Evolutionary conservation across 2,888 invertebrate genomes (phyloP).

Genomic region (Psococerastis gibbosa): DNA sequence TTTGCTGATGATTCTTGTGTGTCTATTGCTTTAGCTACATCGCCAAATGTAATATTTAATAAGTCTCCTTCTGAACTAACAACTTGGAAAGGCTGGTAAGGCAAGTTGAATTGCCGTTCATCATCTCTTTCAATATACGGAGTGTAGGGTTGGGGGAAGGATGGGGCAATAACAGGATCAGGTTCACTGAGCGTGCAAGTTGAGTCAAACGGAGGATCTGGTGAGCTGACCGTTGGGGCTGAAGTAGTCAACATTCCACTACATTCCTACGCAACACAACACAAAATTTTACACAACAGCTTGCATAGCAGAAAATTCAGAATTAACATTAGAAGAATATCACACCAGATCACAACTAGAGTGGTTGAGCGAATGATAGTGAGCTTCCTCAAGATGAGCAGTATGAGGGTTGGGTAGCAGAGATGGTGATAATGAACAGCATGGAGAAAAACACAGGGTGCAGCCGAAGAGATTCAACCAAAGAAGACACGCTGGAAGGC

Average conservation of each 20-base stretch:
- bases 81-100: slow-evolving; percentile 5
- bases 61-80: background rate
- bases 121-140: slow-evolving; percentile 6
- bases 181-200: background rate
- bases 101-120: background rate
- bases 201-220: background rate
- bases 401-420: no score
- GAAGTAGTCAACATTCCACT: slow-evolving; percentile 5
- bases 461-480: no score
- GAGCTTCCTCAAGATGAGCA: no score
- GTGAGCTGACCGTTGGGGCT: background rate
- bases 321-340: background rate
- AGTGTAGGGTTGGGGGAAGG: background rate
- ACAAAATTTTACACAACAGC: slow-evolving; percentile 4
- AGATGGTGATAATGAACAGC: no score
- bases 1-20: background rate
- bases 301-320: slow-evolving; percentile 6
- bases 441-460: no score
- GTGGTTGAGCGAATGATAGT: slow-evolving; percentile 1
- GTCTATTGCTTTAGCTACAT: background rate
- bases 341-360: background rate
- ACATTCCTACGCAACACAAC: slow-evolving; percentile 8
- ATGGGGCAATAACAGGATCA: background rate
- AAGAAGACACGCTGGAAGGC: no score
- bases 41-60: background rate